Evolutionary conservation across 2,113 vertebrate genomes (phyloP).

Genomic region (Thalassarche chlororhynchos): DNA sequence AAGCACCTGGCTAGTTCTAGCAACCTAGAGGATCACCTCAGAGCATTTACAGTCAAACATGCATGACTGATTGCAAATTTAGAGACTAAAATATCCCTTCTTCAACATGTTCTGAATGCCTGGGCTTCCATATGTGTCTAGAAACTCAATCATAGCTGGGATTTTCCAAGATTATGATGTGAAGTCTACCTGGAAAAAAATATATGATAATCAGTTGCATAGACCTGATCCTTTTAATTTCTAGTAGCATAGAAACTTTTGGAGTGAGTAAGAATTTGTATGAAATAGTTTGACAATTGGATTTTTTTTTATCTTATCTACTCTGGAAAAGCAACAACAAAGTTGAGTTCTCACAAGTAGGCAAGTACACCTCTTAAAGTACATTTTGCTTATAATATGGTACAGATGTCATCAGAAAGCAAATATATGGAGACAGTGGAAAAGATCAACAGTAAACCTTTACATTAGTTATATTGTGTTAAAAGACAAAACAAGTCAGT

Average conservation of each 20-base stretch:
- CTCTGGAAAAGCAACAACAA: background rate
- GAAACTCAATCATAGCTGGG: background rate
- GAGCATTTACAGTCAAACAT: background rate
- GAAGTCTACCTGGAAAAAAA: background rate
- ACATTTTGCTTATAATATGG: background rate
- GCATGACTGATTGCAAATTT: background rate
- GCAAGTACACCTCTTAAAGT: background rate
- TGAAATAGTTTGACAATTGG: background rate
- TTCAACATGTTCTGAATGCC: background rate
- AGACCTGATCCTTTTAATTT: background rate
- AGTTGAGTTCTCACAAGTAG: background rate
- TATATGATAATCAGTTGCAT: background rate
- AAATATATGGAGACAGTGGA: background rate
- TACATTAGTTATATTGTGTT: background rate
- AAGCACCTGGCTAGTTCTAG: background rate
- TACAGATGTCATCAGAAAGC: background rate
- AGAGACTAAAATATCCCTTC: background rate
- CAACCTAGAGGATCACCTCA: background rate
- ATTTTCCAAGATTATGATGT: background rate
- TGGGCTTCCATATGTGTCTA: background rate
- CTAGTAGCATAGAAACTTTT: background rate
- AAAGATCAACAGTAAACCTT: background rate
- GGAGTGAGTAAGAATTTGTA: background rate
- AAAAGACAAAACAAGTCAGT: background rate
- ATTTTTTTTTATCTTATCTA: background rate